Evolutionary conservation across 2,888 invertebrate species (phyloP), one percentile per base, ranked within the genome.

Genomic region (Congeria kusceri): DNA sequence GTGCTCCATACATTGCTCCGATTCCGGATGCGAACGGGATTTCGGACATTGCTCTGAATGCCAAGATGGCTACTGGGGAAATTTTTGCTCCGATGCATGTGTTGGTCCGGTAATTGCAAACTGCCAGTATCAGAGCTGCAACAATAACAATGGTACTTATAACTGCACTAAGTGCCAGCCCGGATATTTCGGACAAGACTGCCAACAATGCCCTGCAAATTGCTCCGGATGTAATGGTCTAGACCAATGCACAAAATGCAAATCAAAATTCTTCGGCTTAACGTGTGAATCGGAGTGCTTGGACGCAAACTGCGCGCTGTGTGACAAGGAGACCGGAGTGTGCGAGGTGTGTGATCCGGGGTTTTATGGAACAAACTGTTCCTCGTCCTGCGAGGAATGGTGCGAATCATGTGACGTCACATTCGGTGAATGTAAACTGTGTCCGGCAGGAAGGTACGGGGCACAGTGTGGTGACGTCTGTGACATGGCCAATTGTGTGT

Each of bases 401-500:
- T 79, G 78, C 58, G 2, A 32, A 28, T 27, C 27, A 23, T 75
- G 74, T 63, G 68, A 68, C 25, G 39, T 61, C n/a, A 23, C 44
- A 7, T 29, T n/a, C 3, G 77, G 77, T 0, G 57, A 7, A 0
- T 77, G 71, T 39, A 32, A 15, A 15, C 1, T 23, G 3, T 77
- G 77, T 49, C 13, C 53, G 11, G 11, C 62, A 2, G 58, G 58
- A 27, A 29, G 13, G 3, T 71, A 70, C 70, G 77, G 70, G 2
- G 23, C 20, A 2, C 29, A 56, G 25, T 77, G 77, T 28, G 23
- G 25, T 0, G n/a, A 56, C 13, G 1, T 2, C 13, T 77, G 77
- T 49, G 27, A 18, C n/a, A 29, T 18, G 11, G 18, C 29, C 20
- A 56, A 61, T 18, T 75, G 75, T 29, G 15, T n/a, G 18, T 44